These are phyloP conservation scores for Cyprinodon tularosa DNA, from an alignment of 2,113 vertebrate species.

Conservation along the genomic window DNA sequence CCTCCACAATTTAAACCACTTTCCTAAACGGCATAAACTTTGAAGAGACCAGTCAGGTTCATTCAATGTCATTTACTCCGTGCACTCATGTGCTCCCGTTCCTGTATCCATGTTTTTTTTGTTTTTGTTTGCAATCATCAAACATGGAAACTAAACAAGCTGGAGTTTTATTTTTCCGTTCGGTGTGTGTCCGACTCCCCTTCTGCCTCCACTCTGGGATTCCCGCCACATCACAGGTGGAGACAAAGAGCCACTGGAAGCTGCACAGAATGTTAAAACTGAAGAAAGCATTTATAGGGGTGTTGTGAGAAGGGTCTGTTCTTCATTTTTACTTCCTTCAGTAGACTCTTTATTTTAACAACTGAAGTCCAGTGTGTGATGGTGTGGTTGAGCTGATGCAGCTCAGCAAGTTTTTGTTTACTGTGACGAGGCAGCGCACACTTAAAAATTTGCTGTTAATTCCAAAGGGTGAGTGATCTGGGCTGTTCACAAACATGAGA, in stretches of 20 bases:
- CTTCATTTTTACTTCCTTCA: slow-evolving; percentile 29
- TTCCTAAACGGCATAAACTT: background rate
- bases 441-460: slow-evolving; percentile 13
- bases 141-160: slow-evolving; percentile 25
- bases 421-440: slow-evolving; percentile 1
- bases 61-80: background rate
- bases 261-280: slow-evolving; percentile 43
- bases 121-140: slow-evolving; percentile 9
- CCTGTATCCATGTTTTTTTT: slow-evolving; percentile 8
- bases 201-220: slow-evolving; percentile 66
- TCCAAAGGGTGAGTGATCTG: background rate
- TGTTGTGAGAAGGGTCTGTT: slow-evolving; percentile 21
- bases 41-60: slow-evolving; percentile 8
- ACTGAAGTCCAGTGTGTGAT: slow-evolving; percentile 1
- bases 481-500: slow-evolving; percentile 10
- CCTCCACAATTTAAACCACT: too few relatives aligned
- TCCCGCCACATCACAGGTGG: slow-evolving; percentile 72
- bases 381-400: slow-evolving; percentile 6
- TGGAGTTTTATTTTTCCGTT: slow-evolving; percentile 57
- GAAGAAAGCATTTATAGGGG: background rate
- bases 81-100: slow-evolving; percentile 22
- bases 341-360: slow-evolving; percentile 21
- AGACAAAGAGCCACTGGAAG: slow-evolving; percentile 49
- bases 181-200: slow-evolving; percentile 52
- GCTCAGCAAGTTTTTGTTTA: slow-evolving; percentile 16